Conservation (phyloP, 2,888 invertebrate genomes). For the Onchidella celtica region DNA sequence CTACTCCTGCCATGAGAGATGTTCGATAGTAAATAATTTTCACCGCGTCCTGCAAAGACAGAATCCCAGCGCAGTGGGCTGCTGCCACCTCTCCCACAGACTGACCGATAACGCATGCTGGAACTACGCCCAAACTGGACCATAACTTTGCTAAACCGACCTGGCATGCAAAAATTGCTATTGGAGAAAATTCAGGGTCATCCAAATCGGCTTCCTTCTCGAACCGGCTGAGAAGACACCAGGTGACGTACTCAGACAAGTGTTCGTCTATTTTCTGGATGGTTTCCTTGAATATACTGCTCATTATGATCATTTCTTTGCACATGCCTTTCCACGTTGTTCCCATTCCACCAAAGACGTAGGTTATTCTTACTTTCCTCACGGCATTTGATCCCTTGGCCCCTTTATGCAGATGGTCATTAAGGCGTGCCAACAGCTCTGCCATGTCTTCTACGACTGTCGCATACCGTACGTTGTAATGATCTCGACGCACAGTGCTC, state of each 20-base stretch:
- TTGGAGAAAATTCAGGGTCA: slow-evolving; percentile 60
- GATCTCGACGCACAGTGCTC: slow-evolving; percentile 55
- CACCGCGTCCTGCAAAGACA: slow-evolving; percentile 61
- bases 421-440: slow-evolving; percentile 27
- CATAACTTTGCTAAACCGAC: slow-evolving; percentile 59
- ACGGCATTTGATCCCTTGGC: slow-evolving; percentile 34
- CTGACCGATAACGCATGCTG: slow-evolving; percentile 64
- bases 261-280: slow-evolving; percentile 57
- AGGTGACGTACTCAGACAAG: slow-evolving; percentile 52
- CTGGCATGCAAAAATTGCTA: slow-evolving; percentile 67
- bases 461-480: slow-evolving; percentile 47
- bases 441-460: slow-evolving; percentile 47
- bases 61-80: slow-evolving; percentile 57
- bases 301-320: slow-evolving; percentile 55
- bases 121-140: slow-evolving; percentile 57
- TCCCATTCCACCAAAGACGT: slow-evolving; percentile 71
- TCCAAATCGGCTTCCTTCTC: slow-evolving; percentile 47
- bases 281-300: slow-evolving; percentile 55
- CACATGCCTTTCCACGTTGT: slow-evolving; percentile 72
- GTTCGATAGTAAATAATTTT: slow-evolving; percentile 65
- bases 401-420: slow-evolving; percentile 36
- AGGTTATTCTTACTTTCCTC: slow-evolving; percentile 53
- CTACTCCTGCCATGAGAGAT: slow-evolving; percentile 52
- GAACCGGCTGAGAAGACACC: slow-evolving; percentile 56
- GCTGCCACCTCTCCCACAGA: slow-evolving; percentile 71